A percentile compares a stretch with the other conserved stretches of the same genome.
Evolutionary conservation across 1,140 invertebrate genomes (phyloP).

Genomic region (Drosophila nebulosa): DNA sequence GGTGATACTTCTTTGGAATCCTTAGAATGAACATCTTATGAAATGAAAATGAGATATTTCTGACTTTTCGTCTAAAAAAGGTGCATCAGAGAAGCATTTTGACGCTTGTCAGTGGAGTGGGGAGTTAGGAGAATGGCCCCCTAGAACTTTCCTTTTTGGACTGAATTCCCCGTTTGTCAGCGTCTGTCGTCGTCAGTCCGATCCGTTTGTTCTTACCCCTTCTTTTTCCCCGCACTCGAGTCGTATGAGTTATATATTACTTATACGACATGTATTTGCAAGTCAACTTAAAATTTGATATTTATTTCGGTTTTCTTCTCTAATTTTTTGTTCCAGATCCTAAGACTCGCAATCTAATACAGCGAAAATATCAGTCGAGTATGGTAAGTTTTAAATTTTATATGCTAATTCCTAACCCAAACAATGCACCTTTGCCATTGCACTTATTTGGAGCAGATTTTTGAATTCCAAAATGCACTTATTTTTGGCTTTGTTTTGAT

Average conservation of each 20-base stretch:
- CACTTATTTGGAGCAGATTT: neutral
- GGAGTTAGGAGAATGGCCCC: too few species aligned
- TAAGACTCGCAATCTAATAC: constrained; percentile 97
- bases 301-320: neutral
- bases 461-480: neutral
- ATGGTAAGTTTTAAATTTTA: constrained; percentile 89
- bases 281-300: neutral
- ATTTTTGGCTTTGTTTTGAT: neutral
- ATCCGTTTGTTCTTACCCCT: too few species aligned
- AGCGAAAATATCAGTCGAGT: constrained; percentile 98
- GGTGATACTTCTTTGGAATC: too few species aligned
- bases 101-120: too few species aligned
- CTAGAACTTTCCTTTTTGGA: too few species aligned
- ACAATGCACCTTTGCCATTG: neutral
- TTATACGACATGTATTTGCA: neutral
- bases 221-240: too few species aligned
- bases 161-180: too few species aligned
- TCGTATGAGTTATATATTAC: neutral
- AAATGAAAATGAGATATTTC: too few species aligned
- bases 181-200: too few species aligned
- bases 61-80: too few species aligned
- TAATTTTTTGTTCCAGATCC: constrained; percentile 91
- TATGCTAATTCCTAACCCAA: neutral
- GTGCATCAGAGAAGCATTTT: too few species aligned
- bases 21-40: too few species aligned